Evolutionary conservation across 1,140 invertebrate genomes (phyloP), one percentile per base, ranked within the genome.

Genomic region (Coptotermes formosanus): DNA sequence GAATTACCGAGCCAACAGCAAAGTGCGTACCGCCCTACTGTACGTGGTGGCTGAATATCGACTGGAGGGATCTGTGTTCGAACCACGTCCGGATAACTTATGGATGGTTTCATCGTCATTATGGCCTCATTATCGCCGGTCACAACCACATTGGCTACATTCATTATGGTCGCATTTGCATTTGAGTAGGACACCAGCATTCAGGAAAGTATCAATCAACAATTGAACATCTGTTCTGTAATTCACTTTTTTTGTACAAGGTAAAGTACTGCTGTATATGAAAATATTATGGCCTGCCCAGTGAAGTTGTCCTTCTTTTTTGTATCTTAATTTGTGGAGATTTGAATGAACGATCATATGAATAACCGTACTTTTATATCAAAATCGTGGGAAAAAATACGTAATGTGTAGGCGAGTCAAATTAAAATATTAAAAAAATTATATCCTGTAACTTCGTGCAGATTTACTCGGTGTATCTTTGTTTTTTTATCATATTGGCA

Each of bases 61-160:
- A 75, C 64, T 75, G 64, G 64, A 75, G 64, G 64, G 64, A 75
- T 75, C 64, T 75, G 64, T 75, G 64, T 75, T 75, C 64, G 64
- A 75, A n/a, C 64, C 64, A 75, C 64, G 64, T 25, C 64, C 64
- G 64, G 64, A 75, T 75, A 75, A 75, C 64, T 75, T 75, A 75
- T 75, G 64, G 64, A 75, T 75, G 64, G 64, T 75, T 75, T 75
- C 64, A 30, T 75, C 64, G n/a, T 75, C 64, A 75, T 75, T 75
- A 75, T 75, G 64, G 25, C 25, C 64, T 75, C 64, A 75, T 75
- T 75, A 75, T 75, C 64, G 64, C 25, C 14, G 64, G 64, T 30
- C n/a, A 75, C 8, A 75, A 75, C 64, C 64, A 75, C 14, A 14
- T 14, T 75, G 64, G 64, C 30, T 30, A 16, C 25, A 25, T 75